These are phyloP conservation scores for Varroa destructor DNA, from an alignment of 1,140 invertebrate genomes.

Conservation along the genomic window DNA sequence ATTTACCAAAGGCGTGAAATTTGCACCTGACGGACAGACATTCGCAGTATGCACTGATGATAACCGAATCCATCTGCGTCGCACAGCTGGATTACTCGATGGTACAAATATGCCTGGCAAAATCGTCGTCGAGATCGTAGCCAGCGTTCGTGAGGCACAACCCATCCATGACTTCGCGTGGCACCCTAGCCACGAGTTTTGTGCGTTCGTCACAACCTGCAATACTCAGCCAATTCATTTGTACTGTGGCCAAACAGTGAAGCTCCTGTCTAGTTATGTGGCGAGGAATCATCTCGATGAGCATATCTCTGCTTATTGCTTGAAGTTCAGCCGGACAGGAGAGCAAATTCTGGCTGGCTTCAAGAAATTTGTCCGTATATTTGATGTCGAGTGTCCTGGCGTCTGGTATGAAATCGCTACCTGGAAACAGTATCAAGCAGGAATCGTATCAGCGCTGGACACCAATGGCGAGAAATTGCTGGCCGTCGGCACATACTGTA, in stretches of 20 bases:
- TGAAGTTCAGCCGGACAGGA: neutral
- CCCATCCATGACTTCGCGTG: constrained; percentile 20
- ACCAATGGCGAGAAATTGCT: neutral
- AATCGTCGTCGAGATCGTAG: neutral
- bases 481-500: constrained; percentile 23
- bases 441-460: constrained; percentile 20
- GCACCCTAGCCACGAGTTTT: constrained; percentile 1
- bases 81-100: neutral
- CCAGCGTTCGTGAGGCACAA: neutral
- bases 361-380: constrained; percentile 23
- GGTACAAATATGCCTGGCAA: neutral
- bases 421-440: constrained; percentile 20
- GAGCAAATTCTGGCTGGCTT: neutral
- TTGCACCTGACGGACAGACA: neutral
- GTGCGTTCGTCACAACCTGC: constrained; percentile 13
- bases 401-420: neutral
- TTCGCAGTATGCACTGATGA: constrained; percentile 18
- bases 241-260: neutral
- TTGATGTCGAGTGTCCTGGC: neutral
- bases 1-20: constrained; percentile 21
- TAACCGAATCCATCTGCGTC: constrained; percentile 1
- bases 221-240: constrained; percentile 11
- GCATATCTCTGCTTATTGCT: neutral
- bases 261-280: constrained; percentile 17
- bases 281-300: constrained; percentile 24